Percentiles rank a stretch among this genome's conserved stretches.
phyloP scores from a whole-genome alignment of 2,888 invertebrate species.

The Unio pictorum region DNA sequence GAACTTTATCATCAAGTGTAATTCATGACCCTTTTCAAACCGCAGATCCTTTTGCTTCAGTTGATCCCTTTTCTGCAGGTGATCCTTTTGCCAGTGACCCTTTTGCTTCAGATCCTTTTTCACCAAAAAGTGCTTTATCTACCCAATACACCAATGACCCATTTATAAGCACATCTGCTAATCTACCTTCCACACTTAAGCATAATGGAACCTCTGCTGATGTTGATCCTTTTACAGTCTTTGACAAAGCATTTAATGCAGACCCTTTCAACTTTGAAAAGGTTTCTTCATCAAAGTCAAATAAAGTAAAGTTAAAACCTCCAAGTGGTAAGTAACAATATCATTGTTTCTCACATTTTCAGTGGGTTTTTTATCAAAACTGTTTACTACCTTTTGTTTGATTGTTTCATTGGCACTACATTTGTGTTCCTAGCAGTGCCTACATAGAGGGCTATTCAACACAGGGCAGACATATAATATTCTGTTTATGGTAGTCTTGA shows the following conservation, averaged over 20 bases:
- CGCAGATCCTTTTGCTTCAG: conserved; percentile 42
- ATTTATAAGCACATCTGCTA: conserved; percentile 33
- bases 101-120: conserved; percentile 33
- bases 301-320: conserved; percentile 22
- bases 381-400: no score
- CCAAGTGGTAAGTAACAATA: no score
- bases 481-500: no score
- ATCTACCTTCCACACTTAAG: conserved; percentile 13
- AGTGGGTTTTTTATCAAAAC: no score
- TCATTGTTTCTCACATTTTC: no score
- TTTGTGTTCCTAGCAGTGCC: no score
- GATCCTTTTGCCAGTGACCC: conserved; percentile 35
- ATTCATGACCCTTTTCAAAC: conserved; percentile 43
- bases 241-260: conserved; percentile 39
- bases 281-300: conserved; percentile 17
- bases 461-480: no score
- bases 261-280: conserved; percentile 42
- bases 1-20: conserved; percentile 5
- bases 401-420: no score
- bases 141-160: conserved; percentile 31
- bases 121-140: conserved; percentile 16
- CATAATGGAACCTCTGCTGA: conserved; percentile 2
- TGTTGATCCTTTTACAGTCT: conserved; percentile 45
- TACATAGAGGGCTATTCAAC: no score
- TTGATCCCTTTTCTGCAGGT: conserved; percentile 23